Conservation (phyloP, 2,797 vertebrate genomes). For the Sparus aurata region DNA sequence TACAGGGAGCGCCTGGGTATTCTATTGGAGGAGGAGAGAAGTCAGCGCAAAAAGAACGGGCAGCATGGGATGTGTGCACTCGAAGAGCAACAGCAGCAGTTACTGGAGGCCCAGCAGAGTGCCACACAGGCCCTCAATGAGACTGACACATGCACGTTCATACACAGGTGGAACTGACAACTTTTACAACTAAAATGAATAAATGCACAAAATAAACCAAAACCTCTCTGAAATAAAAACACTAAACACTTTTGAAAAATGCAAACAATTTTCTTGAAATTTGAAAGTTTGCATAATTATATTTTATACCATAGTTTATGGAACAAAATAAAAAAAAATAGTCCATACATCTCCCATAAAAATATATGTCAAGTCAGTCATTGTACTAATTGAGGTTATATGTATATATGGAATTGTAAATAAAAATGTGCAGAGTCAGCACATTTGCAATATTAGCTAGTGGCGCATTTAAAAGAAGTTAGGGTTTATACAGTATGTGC, state of each 20-base stretch:
- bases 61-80: conserved; percentile 59
- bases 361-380: not conserved
- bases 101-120: conserved; percentile 68
- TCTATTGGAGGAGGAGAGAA: conserved; percentile 74
- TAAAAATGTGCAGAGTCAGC: not conserved
- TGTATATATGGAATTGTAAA: not conserved
- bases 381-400: not conserved
- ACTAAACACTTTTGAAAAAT: not conserved
- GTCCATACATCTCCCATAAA: not conserved
- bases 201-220: not conserved
- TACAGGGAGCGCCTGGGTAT: conserved; percentile 70
- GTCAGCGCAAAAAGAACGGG: conserved; percentile 68
- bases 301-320: too few relatives aligned
- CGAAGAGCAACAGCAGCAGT: conserved; percentile 74
- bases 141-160: conserved; percentile 73
- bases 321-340: too few relatives aligned
- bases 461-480: too few relatives aligned
- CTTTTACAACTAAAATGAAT: not conserved
- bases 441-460: not conserved
- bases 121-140: conserved; percentile 65
- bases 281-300: not conserved
- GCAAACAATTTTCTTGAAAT: too few relatives aligned
- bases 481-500: not conserved
- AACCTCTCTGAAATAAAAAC: not conserved
- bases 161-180: conserved; percentile 68